phyloP scores from a whole-genome alignment of 2,113 vertebrate genomes.

The Chionis minor region DNA sequence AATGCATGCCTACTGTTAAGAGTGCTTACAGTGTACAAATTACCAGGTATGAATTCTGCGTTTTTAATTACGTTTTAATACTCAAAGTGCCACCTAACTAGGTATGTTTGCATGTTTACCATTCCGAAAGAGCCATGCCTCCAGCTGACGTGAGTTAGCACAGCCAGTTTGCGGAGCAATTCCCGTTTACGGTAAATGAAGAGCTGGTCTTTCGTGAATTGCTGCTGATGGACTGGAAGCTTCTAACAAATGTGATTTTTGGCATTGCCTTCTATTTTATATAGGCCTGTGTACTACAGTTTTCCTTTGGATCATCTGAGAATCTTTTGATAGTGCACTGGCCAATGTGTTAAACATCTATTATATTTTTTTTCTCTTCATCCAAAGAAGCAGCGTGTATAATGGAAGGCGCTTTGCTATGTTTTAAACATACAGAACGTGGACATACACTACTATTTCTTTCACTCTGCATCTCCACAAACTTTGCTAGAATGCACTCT shows the following conservation, averaged over 20 bases:
- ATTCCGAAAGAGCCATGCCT: neutral
- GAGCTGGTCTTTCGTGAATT: neutral
- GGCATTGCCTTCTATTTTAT: neutral
- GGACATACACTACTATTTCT: neutral
- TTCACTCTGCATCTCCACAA: neutral
- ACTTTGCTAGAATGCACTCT: neutral
- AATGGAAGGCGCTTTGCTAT: neutral
- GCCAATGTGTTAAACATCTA: neutral
- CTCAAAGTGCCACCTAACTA: neutral
- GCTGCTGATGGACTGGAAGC: neutral
- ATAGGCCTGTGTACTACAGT: neutral
- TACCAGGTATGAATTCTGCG: neutral
- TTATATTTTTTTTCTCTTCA: neutral
- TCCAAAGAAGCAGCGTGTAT: neutral
- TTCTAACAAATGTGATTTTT: neutral
- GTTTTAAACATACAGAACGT: neutral
- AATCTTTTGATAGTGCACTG: neutral
- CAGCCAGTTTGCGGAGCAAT: neutral
- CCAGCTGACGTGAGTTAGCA: neutral
- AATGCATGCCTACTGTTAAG: neutral
- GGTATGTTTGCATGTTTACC: neutral
- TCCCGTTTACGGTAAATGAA: neutral
- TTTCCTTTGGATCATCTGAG: neutral
- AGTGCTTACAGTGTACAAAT: neutral
- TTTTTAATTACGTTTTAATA: neutral